phyloP scores from a whole-genome alignment of 2,113 vertebrate genomes.

The Psephotus haematonotus region DNA sequence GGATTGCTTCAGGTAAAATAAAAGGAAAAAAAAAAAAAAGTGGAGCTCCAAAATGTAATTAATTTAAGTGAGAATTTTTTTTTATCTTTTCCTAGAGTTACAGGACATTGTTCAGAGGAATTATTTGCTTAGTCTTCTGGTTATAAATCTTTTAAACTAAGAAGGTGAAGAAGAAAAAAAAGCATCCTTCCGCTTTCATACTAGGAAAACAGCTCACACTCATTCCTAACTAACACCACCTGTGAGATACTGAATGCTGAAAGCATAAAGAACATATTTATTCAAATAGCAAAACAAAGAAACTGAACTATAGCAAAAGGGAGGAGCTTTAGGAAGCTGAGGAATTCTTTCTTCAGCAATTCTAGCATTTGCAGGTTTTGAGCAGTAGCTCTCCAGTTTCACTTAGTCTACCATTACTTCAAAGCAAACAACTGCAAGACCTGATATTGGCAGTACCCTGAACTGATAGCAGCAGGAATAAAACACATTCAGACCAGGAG shows the following conservation, averaged over 20 bases:
- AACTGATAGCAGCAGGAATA: not conserved
- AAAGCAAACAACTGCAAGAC: not conserved
- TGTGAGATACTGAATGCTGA: not conserved
- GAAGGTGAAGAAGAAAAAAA: not conserved
- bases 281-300: not conserved
- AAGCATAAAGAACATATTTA: not conserved
- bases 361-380: not conserved
- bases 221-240: not conserved
- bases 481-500: not conserved
- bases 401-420: not conserved
- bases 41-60: conserved; percentile 11
- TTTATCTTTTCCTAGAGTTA: not conserved
- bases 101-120: not conserved
- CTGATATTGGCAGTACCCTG: not conserved
- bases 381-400: not conserved
- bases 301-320: not conserved
- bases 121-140: not conserved
- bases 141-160: conserved; percentile 19
- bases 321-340: not conserved
- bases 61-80: not conserved
- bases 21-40: not conserved
- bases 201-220: not conserved
- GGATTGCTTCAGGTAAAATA: not conserved
- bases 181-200: not conserved
- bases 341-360: not conserved